Evolutionary conservation across 2,797 vertebrate species (phyloP).

Genomic region (Monodelphis domestica): DNA sequence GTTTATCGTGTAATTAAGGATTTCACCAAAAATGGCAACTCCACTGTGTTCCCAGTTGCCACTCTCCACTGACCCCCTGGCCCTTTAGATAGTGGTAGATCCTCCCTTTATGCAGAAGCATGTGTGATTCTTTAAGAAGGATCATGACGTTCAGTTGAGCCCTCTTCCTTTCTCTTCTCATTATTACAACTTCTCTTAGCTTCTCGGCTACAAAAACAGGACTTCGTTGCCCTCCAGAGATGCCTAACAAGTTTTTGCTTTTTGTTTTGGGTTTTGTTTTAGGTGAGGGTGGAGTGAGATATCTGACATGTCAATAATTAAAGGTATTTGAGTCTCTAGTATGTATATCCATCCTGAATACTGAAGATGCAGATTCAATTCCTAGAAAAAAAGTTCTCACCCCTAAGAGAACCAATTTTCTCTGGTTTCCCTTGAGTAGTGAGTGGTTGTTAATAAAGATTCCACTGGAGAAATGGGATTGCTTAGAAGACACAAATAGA

Average conservation of each 20-base stretch:
- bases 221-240: not conserved
- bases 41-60: not conserved
- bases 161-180: conserved; percentile 14
- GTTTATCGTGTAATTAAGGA: conserved; percentile 1
- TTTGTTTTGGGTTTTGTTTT: not conserved
- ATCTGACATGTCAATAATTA: not conserved
- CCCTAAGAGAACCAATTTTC: not conserved
- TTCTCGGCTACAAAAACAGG: conserved; percentile 10
- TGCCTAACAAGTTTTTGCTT: not conserved
- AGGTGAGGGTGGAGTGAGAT: not conserved
- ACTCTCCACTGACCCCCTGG: not conserved
- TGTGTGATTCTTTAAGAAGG: not conserved
- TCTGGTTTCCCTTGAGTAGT: not conserved
- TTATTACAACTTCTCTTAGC: conserved; percentile 19
- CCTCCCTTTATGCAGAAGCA: not conserved
- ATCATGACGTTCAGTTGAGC: conserved; percentile 5
- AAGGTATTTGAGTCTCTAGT: not conserved
- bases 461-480: not conserved
- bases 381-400: not conserved
- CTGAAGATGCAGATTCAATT: not conserved
- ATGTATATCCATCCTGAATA: not conserved
- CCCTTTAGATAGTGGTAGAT: too few species aligned
- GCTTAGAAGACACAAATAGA: not conserved
- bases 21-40: not conserved
- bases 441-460: not conserved